Percentiles rank a stretch among this genome's conserved stretches.
Evolutionary conservation across 2,888 invertebrate species (phyloP).

Genomic region (Anodontia alba): DNA sequence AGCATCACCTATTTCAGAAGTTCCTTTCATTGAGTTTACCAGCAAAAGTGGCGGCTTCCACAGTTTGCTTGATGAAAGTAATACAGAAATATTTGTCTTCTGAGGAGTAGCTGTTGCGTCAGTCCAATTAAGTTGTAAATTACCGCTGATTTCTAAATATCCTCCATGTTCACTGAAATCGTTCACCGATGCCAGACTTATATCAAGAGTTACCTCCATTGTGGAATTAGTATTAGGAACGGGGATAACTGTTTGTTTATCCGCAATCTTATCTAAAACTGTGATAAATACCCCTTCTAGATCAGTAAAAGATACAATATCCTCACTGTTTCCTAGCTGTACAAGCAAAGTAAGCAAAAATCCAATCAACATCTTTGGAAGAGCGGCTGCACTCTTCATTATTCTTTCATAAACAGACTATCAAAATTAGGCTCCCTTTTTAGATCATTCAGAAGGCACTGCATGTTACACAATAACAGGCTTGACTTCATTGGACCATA

Average conservation of each 20-base stretch:
- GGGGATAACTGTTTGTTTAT: slow-evolving; percentile 34
- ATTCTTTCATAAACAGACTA: too few species aligned
- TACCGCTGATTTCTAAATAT: slow-evolving; percentile 56
- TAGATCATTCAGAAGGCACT: too few species aligned
- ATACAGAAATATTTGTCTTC: slow-evolving; percentile 9
- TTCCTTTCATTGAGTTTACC: slow-evolving; percentile 46
- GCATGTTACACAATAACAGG: too few species aligned
- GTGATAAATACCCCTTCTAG: too few species aligned
- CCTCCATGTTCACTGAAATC: slow-evolving; percentile 54
- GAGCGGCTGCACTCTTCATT: too few species aligned
- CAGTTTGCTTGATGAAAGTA: slow-evolving; percentile 24
- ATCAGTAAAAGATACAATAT: background rate
- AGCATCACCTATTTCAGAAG: slow-evolving; percentile 46
- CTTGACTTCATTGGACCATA: too few species aligned
- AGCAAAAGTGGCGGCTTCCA: slow-evolving; percentile 54
- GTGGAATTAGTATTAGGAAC: slow-evolving; percentile 3
- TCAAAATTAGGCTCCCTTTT: too few species aligned
- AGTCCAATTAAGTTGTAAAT: slow-evolving; percentile 40
- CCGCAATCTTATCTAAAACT: background rate
- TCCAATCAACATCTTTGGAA: background rate
- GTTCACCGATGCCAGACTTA: slow-evolving; percentile 46
- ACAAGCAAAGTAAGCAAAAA: background rate
- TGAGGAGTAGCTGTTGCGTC: background rate
- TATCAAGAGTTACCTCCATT: slow-evolving; percentile 33
- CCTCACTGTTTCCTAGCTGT: background rate